Evolutionary conservation across 2,797 vertebrate species (phyloP).

Genomic region (Petrocephalus schoutedeni): DNA sequence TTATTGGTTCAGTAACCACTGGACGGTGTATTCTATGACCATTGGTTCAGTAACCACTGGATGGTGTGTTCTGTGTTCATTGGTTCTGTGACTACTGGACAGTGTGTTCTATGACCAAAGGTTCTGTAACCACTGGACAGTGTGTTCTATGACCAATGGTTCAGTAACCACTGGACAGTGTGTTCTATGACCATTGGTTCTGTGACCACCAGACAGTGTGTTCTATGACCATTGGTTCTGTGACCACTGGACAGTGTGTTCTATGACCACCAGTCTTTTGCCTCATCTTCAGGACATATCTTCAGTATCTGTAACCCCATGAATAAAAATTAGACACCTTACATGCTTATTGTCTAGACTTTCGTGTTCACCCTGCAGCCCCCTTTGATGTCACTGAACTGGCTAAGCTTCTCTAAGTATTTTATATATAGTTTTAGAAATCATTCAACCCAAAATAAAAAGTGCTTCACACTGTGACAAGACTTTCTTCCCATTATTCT

Average conservation of each 20-base stretch:
- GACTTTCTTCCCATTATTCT: background rate
- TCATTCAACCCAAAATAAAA: background rate
- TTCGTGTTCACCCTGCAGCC: conserved; percentile 37
- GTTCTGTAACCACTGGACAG: background rate
- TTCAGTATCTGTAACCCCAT: conserved; percentile 31
- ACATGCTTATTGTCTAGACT: conserved; percentile 43
- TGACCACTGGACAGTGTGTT: background rate
- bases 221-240: background rate
- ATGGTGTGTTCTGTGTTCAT: background rate
- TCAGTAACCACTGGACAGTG: background rate
- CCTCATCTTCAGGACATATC: background rate
- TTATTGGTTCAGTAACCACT: background rate
- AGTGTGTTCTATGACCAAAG: background rate
- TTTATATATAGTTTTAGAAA: conserved; percentile 28
- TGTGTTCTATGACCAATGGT: background rate
- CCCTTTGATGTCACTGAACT: conserved; percentile 59
- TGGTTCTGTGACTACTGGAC: background rate
- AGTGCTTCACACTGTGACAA: background rate
- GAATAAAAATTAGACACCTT: conserved; percentile 43
- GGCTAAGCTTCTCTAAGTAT: conserved; percentile 38
- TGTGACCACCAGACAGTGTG: background rate
- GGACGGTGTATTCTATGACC: background rate
- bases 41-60: background rate
- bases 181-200: background rate
- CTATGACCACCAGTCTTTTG: background rate